Evolutionary conservation across 2,888 invertebrate genomes (phyloP), one percentile per base, ranked within the genome.

Genomic region (Ecliptopera silaceata): DNA sequence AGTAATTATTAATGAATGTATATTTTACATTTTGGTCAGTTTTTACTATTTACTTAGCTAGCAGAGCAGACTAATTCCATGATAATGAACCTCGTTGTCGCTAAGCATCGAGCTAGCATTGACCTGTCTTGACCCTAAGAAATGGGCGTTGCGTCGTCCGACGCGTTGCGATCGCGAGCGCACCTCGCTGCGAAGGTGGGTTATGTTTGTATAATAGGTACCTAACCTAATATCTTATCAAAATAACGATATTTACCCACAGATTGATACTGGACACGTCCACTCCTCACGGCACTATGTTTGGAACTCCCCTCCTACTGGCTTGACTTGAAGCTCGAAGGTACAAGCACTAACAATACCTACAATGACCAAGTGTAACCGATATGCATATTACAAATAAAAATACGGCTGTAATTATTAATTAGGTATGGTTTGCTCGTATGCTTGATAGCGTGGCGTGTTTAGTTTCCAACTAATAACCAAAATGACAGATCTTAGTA

Each of bases 101-200:
- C n/a, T n/a, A n/a, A 64, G 61, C 71, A 68, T 65, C 65, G 57
- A 48, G 64, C 72, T 75, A 78, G 70, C 77, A 77, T 75, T 84
- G 85, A 86, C 78, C 84, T 75, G 75, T 73, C 72, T 74, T 76
- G 81, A 79, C 78, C 80, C 71, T 75, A 64, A 66, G 66, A 60
- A 60, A 57, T 63, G 52, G 67, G 62, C 59, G 53, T 11, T 8
- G n/a, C 42, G 41, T 6, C 11, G 39, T 5, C n/a, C 26, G 44
- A 3, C 29, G 22, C 3, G 13, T 20, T 58, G 56, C 4, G 15
- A 18, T 26, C 15, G 52, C 45, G 29, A 34, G 66, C 66, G 70
- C 61, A 56, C 63, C 69, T 63, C 64, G 65, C 53, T 59, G 6
- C n/a, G 66, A 70, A 74, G 74, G 69, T 76, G 70, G 74, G 73